Conservation (phyloP, 2,797 vertebrate species). For the Denticeps clupeoides region DNA sequence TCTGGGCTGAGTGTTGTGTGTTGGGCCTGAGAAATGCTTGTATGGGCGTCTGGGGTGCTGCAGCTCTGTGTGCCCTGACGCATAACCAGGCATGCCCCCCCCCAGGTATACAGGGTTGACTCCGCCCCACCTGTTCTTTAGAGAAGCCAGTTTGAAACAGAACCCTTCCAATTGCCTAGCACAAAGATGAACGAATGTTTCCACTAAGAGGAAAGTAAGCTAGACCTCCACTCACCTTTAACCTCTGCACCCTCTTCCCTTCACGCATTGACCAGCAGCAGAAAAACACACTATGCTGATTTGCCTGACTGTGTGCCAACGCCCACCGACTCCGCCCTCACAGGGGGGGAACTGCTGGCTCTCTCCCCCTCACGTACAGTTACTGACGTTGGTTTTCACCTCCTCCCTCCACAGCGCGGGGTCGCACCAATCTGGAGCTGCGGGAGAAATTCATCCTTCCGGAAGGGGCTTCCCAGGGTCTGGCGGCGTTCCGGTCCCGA, state of each 20-base stretch:
- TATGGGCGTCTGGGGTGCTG: slow-evolving; percentile 32
- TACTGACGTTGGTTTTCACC: too few species aligned
- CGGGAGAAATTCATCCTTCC: slow-evolving; percentile 96
- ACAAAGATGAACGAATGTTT: too few species aligned
- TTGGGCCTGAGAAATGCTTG: slow-evolving; percentile 51
- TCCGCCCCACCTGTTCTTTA: slow-evolving; percentile 16
- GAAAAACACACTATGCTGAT: slow-evolving; percentile 3
- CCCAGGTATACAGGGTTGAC: background rate
- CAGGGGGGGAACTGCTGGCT: slow-evolving; percentile 20
- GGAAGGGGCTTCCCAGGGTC: slow-evolving; percentile 81
- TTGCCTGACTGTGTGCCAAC: background rate
- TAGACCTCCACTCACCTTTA: slow-evolving; percentile 23
- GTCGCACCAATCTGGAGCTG: slow-evolving; percentile 91
- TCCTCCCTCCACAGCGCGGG: slow-evolving; percentile 64
- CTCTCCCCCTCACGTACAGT: slow-evolving; percentile 44
- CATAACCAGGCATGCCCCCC: slow-evolving; percentile 44
- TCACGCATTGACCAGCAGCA: slow-evolving; percentile 8
- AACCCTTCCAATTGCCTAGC: too few species aligned
- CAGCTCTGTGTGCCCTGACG: slow-evolving; percentile 21
- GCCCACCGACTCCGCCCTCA: background rate
- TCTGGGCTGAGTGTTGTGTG: slow-evolving; percentile 53
- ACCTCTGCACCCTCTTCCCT: slow-evolving; percentile 16
- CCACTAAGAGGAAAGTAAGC: too few species aligned
- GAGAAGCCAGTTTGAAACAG: too few species aligned
- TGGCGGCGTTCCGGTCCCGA: slow-evolving; percentile 86